A percentile compares a stretch with the other conserved stretches of the same genome.
Conservation (phyloP, 2,113 vertebrate genomes). For the Calidris pugnax region DNA sequence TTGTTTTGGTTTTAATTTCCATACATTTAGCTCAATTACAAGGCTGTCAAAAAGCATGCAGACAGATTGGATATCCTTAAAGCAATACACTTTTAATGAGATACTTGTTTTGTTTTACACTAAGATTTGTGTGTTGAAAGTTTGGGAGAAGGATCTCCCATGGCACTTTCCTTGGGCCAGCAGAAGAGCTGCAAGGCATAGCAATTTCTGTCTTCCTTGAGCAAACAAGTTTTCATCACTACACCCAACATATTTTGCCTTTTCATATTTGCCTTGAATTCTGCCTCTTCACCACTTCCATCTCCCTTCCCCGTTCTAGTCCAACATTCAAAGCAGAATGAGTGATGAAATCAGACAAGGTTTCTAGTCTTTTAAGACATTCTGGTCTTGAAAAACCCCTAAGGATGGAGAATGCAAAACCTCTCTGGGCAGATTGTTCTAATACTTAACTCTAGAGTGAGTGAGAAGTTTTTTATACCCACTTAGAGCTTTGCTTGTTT, state of each 20-base stretch:
- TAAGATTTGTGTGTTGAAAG: background rate
- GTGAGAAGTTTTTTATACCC: background rate
- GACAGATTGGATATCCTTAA: background rate
- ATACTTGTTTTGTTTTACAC: background rate
- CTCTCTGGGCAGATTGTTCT: background rate
- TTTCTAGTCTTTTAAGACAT: background rate
- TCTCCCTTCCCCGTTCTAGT: background rate
- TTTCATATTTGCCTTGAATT: background rate
- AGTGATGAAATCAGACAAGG: background rate
- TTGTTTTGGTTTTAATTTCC: background rate
- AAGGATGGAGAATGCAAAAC: background rate
- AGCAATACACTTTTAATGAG: background rate
- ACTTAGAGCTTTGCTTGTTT: background rate
- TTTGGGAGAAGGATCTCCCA: background rate
- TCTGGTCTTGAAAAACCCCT: background rate
- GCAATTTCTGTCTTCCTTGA: background rate
- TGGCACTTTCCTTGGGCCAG: background rate
- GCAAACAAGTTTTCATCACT: background rate
- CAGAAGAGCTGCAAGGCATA: background rate
- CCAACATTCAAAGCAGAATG: background rate
- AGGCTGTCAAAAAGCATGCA: background rate
- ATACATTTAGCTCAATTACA: background rate
- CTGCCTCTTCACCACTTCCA: background rate
- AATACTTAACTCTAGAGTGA: background rate
- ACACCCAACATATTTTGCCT: background rate